Evolutionary conservation across 2,113 vertebrate species (phyloP).

Genomic region (Varanus komodoensis): DNA sequence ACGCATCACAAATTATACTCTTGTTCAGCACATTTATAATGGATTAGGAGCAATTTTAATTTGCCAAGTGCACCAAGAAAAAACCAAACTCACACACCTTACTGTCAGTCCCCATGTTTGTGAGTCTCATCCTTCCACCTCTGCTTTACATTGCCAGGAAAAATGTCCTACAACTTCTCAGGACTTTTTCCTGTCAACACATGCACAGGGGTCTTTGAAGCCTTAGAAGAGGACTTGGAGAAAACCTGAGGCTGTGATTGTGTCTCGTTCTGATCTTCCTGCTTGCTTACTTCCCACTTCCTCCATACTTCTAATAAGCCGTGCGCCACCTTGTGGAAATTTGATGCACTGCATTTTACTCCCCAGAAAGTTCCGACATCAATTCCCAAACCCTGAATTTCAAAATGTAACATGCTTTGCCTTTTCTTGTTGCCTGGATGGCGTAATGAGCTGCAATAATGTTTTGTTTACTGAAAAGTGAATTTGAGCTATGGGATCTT

Average conservation of each 20-base stretch:
- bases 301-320: conserved; percentile 32
- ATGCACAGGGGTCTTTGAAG: too few species aligned
- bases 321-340: conserved; percentile 75
- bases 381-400: fast-evolving
- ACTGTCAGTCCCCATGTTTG: background rate
- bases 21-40: background rate
- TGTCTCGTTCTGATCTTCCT: background rate
- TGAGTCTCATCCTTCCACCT: too few species aligned
- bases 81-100: too few species aligned
- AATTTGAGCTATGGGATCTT: background rate
- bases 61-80: background rate
- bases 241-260: background rate
- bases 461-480: background rate
- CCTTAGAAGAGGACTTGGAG: background rate
- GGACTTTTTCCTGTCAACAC: too few species aligned
- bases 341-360: conserved; percentile 49
- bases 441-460: background rate
- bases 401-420: background rate
- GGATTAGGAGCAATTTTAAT: background rate
- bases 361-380: background rate
- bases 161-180: too few species aligned
- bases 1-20: background rate
- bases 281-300: background rate
- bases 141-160: background rate
- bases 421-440: background rate